Conservation (phyloP, 1,140 invertebrate species). For the Zaprionus gabonicus region DNA sequence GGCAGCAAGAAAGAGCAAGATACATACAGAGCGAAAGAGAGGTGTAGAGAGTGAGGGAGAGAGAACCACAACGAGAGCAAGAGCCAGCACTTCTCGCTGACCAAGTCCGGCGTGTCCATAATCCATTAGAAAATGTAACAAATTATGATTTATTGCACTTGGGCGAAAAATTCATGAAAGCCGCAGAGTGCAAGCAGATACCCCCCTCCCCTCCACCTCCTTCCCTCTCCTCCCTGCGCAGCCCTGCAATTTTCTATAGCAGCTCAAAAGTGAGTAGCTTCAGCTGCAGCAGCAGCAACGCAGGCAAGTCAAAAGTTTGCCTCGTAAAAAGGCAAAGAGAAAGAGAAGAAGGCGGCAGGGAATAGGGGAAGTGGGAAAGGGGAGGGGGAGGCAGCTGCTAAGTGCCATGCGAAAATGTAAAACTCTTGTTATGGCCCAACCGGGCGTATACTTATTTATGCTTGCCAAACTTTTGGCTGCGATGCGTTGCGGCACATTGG, state of each 20-base stretch:
- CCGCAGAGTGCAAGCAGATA: conserved; percentile 64
- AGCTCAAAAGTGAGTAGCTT: conserved; percentile 35
- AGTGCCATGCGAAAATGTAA: conserved; percentile 69
- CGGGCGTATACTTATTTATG: conserved; percentile 49
- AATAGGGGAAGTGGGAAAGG: not conserved
- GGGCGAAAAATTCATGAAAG: conserved; percentile 65
- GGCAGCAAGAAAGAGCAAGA: not conserved
- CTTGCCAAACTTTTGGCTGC: conserved; percentile 40
- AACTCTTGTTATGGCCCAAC: conserved; percentile 64
- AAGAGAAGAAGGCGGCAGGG: not conserved
- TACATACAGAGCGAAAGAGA: not conserved
- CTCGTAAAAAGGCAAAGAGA: conserved; percentile 10
- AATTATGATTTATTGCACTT: conserved; percentile 82
- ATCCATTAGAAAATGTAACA: conserved; percentile 81
- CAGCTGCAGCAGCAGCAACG: not conserved
- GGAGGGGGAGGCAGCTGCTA: conserved; percentile 25
- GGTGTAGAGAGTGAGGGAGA: not conserved
- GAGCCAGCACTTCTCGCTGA: conserved; percentile 35
- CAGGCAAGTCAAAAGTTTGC: conserved; percentile 16
- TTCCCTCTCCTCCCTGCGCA: not conserved
- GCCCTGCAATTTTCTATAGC: conserved; percentile 34
- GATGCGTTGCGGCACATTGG: conserved; percentile 49
- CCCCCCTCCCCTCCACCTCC: conserved; percentile 12
- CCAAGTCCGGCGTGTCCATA: conserved; percentile 63
- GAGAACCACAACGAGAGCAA: not conserved